Base-by-base conservation (phyloP, 2,797 vertebrate genomes). In the Acestrorhynchus altus region DNA sequence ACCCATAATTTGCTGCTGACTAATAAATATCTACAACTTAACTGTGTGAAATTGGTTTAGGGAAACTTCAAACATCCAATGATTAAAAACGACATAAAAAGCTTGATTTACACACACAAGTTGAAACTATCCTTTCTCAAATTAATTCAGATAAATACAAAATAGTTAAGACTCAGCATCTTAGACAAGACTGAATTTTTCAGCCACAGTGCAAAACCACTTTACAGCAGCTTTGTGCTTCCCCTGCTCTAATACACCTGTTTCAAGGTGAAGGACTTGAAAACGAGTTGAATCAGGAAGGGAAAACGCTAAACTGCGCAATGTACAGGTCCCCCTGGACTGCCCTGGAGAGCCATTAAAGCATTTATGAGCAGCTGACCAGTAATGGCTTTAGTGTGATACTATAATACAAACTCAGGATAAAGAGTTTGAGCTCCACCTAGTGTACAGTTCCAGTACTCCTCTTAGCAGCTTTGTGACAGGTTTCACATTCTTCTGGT, bases 381-480 rank as follows among this genome's bases (percentile, higher is more conserved):
- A 26, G 22, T 28, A 7, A 11, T 4, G 4, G 1, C 60, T 22
- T 64, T 26, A 49, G 1, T 49, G 16, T 49, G 22, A 18, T 15
- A n/a, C 22, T n/a, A 28, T 6, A 26, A 66, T 20, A 46, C 49
- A 31, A 4, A 42, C 12, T 26, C 31, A n/a, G 46, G n/a, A 10
- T 11, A 20, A 42, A 47, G 49, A 35, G 61, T 76, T 47, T 60
- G 68, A 35, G 18, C 26, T 1, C 63, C 42, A 8, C 70, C 61
- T 60, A 42, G 28, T 67, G 70, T 28, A n/a, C 39, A 39, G 0
- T 60, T 8, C 7, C 16, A 39, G 39, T 4, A 22, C 3, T 70
- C 11, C n/a, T 77, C 83, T 82, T 59, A 84, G 80, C 46, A 74
- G 9, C 28, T 66, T 26, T 44, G 0, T 18, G 31, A 66, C 28